A percentile compares a stretch with the other conserved stretches of the same genome.
Evolutionary conservation across 2,797 vertebrate species (phyloP).

Genomic region (Myotis vivesi): DNA sequence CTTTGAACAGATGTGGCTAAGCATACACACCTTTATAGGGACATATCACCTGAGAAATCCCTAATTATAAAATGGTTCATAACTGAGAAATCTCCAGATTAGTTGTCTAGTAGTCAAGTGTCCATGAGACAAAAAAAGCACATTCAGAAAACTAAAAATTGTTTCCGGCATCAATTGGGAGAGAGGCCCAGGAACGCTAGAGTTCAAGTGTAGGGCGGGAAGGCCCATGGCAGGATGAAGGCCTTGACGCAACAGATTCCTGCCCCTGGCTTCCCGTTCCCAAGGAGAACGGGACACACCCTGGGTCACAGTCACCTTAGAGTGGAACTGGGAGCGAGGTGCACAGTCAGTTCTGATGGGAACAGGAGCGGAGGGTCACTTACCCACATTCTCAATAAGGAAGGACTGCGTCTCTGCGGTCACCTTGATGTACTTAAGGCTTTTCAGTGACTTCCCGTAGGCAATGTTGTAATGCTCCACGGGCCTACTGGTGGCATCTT

Average conservation of each 20-base stretch:
- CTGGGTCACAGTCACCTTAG: neutral
- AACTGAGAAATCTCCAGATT: neutral
- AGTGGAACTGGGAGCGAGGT: neutral
- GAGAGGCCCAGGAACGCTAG: neutral
- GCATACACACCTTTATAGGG: neutral
- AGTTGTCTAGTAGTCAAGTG: neutral
- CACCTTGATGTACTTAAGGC: slow-evolving; percentile 83
- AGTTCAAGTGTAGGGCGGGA: neutral
- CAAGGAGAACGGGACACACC: neutral
- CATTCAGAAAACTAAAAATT: neutral
- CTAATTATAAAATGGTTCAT: neutral
- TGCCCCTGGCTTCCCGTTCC: neutral
- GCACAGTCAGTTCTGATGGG: neutral
- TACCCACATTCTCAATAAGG: slow-evolving; percentile 87
- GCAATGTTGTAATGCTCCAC: slow-evolving; percentile 86
- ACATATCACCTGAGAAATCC: neutral
- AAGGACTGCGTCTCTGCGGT: slow-evolving; percentile 83
- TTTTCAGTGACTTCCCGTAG: slow-evolving; percentile 87
- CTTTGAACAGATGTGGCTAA: neutral
- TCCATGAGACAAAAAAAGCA: neutral
- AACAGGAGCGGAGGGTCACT: slow-evolving; percentile 60
- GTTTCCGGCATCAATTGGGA: neutral
- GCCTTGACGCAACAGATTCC: neutral
- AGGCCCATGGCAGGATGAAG: neutral
- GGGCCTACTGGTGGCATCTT: slow-evolving; percentile 85